phyloP scores from a whole-genome alignment of 2,888 invertebrate species.

The Drosophila anomelani region DNA sequence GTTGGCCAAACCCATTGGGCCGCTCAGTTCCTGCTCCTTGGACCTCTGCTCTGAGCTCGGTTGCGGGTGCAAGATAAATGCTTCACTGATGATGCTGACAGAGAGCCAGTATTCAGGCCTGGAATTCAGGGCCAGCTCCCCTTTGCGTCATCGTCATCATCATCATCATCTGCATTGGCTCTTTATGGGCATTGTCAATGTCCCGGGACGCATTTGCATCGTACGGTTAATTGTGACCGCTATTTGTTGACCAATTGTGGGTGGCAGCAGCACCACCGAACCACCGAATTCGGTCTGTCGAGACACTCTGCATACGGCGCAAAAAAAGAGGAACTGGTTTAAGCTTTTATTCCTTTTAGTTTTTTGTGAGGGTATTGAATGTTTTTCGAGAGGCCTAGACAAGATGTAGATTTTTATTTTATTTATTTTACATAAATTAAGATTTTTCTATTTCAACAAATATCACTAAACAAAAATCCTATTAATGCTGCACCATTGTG shows the following conservation, averaged over 20 bases:
- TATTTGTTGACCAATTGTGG: slow-evolving; percentile 74
- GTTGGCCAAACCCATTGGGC: slow-evolving; percentile 26
- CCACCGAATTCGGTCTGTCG: slow-evolving; percentile 57
- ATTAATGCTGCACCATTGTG: too few species aligned
- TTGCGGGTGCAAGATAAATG: slow-evolving; percentile 79
- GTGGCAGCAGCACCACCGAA: slow-evolving; percentile 59
- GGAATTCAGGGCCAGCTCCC: slow-evolving; percentile 52
- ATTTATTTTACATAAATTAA: too few species aligned
- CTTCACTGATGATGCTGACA: slow-evolving; percentile 78
- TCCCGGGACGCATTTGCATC: slow-evolving; percentile 70
- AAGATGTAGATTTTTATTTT: too few species aligned
- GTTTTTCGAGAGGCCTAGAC: background rate
- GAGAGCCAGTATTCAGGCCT: slow-evolving; percentile 54
- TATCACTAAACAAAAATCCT: too few species aligned
- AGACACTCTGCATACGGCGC: slow-evolving; percentile 54
- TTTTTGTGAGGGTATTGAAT: background rate
- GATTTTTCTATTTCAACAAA: too few species aligned
- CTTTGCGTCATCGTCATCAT: slow-evolving; percentile 22
- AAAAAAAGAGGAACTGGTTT: slow-evolving; percentile 22
- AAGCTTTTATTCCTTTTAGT: slow-evolving; percentile 19
- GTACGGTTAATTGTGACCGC: slow-evolving; percentile 77
- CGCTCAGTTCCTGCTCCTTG: slow-evolving; percentile 13
- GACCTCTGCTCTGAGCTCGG: slow-evolving; percentile 7
- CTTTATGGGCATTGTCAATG: slow-evolving; percentile 69
- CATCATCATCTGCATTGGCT: slow-evolving; percentile 25